Base-by-base conservation (phyloP, 2,888 invertebrate species). In the Anticlea derivata region DNA sequence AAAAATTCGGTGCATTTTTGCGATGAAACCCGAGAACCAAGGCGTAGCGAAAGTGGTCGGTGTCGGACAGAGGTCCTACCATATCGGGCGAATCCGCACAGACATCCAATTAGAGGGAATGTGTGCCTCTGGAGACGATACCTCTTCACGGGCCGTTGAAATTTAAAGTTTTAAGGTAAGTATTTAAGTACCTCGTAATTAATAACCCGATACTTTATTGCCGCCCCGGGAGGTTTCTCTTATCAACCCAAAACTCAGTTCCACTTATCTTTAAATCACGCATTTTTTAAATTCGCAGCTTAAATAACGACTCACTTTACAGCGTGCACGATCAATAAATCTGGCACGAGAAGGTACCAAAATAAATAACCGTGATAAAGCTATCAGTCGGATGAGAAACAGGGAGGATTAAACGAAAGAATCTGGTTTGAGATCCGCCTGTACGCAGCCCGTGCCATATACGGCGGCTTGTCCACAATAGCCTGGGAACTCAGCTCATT, bases 401-500 rank as follows among this genome's bases (percentile, higher is more conserved):
- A 49, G 55, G 53, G 60, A 56, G 66, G 73, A 76, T 75, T 70
- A 73, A 72, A 73, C 31, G 37, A 55, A 70, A 67, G 73, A 72
- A 73, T 78, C 76, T 71, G 71, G 77, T 85, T 80, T 80, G 69
- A 70, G 78, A 84, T 75, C 86, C 73, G 78, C 83, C 88, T 86
- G 86, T 86, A 81, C 72, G 65, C 63, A 62, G 62, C 59, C 61
- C 60, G 69, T 70, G 70, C 89, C 86, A 73, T 88, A 87, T 79
- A 89, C 80, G 89, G 88, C 73, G 73, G 63, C 69, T 63, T 70
- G 77, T 82, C 84, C 78, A 89, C 89, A 90, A 90, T 89, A 78
- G 81, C 82, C 75, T 89, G 89, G 87, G 89, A 90, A 90, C 89
- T 75, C 70, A 73, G 83, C 88, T 90, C 89, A 89, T 90, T 90